phyloP scores from a whole-genome alignment of 2,113 vertebrate species.

The Petaurus breviceps region DNA sequence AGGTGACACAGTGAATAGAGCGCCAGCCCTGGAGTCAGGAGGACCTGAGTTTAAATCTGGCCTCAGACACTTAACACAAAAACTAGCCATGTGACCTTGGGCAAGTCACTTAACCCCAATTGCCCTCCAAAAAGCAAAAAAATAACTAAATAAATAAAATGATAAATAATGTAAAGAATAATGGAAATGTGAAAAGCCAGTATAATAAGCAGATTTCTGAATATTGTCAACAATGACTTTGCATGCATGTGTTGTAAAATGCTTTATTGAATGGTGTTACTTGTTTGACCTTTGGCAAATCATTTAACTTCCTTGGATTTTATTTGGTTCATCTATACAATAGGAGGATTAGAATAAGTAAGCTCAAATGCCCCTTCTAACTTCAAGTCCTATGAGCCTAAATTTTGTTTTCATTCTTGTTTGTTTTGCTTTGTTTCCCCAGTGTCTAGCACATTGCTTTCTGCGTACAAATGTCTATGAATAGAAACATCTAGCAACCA shows the following conservation, averaged over 20 bases:
- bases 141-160: too few species aligned
- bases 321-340: not conserved
- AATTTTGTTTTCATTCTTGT: not conserved
- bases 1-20: too few species aligned
- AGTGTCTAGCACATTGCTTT: not conserved
- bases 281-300: not conserved
- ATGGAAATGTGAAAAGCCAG: not conserved
- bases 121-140: too few species aligned
- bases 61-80: too few species aligned
- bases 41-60: too few species aligned
- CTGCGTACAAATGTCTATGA: not conserved
- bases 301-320: not conserved
- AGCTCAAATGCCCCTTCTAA: not conserved
- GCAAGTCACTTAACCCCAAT: too few species aligned
- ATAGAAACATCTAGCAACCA: not conserved
- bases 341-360: not conserved
- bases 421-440: not conserved
- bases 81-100: too few species aligned
- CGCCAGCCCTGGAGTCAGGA: too few species aligned
- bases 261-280: not conserved
- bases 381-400: not conserved
- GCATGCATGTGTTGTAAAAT: not conserved
- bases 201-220: not conserved
- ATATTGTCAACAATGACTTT: not conserved
- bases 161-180: not conserved